Conservation (phyloP, 2,113 vertebrate species). For the Neotoma lepida region DNA sequence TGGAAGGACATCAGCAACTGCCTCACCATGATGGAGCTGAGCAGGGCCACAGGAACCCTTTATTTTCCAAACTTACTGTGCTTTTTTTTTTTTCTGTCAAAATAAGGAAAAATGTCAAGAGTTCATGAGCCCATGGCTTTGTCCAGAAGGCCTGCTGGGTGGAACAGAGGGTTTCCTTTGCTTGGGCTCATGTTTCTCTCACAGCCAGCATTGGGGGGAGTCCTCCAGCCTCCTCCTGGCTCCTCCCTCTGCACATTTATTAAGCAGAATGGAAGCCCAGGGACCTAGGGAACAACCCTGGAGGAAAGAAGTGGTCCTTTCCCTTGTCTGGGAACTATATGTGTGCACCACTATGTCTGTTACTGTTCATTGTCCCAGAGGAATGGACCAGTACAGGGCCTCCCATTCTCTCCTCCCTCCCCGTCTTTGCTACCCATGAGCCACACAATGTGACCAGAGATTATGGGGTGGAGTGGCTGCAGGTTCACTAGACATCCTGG, state of each 20-base stretch:
- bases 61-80: background rate
- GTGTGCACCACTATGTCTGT: background rate
- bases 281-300: background rate
- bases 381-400: background rate
- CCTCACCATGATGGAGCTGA: fast-evolving
- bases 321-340: background rate
- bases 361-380: background rate
- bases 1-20: background rate
- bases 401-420: background rate
- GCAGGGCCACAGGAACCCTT: background rate
- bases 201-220: fast-evolving
- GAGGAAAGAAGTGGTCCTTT: background rate
- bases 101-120: background rate
- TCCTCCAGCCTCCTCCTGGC: background rate
- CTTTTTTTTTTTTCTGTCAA: background rate
- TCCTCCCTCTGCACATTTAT: background rate
- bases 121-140: background rate
- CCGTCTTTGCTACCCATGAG: background rate
- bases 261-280: background rate
- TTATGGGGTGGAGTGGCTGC: fast-evolving
- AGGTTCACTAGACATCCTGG: background rate
- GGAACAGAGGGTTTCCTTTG: background rate
- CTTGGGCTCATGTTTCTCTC: background rate
- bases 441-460: background rate
- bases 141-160: background rate